Evolutionary conservation across 2,888 invertebrate species (phyloP).

Genomic region (Pollenia amentaria): DNA sequence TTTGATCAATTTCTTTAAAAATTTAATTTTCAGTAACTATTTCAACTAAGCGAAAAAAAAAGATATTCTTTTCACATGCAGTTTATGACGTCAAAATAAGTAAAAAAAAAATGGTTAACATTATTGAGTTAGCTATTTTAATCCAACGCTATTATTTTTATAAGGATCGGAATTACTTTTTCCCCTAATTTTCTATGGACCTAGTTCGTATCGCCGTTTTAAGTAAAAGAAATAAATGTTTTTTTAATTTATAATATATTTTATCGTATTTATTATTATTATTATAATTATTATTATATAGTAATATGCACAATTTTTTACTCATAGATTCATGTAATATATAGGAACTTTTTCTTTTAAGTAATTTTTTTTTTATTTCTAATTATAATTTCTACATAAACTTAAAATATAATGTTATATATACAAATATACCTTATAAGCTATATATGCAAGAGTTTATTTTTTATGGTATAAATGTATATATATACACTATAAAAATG

Average conservation of each 20-base stretch:
- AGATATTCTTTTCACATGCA: too few relatives aligned
- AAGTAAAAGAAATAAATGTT: too few relatives aligned
- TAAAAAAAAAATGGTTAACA: too few relatives aligned
- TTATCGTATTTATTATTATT: conserved; percentile 19
- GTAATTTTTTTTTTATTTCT: conserved; percentile 21
- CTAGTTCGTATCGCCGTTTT: too few relatives aligned
- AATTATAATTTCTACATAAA: conserved; percentile 42
- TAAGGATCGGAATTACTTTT: too few relatives aligned
- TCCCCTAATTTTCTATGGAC: too few relatives aligned
- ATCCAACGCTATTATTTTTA: too few relatives aligned
- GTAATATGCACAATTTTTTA: conserved; percentile 21
- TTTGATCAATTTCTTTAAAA: too few relatives aligned
- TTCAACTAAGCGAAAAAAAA: too few relatives aligned
- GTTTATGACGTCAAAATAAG: too few relatives aligned
- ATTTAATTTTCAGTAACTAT: too few relatives aligned
- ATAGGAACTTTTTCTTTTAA: conserved; percentile 44
- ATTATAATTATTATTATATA: neutral
- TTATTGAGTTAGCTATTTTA: too few relatives aligned
- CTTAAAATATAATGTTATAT: conserved; percentile 16
- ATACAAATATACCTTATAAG: neutral
- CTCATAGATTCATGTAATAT: conserved; percentile 29
- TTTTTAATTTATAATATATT: conserved; percentile 1
- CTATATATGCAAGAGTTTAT: neutral
- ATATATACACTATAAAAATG: conserved; percentile 5
- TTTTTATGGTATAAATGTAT: conserved; percentile 1